A percentile compares a stretch with the other conserved stretches of the same genome.
Evolutionary conservation across 2,888 invertebrate species (phyloP).

Genomic region (Venusia cambrica): DNA sequence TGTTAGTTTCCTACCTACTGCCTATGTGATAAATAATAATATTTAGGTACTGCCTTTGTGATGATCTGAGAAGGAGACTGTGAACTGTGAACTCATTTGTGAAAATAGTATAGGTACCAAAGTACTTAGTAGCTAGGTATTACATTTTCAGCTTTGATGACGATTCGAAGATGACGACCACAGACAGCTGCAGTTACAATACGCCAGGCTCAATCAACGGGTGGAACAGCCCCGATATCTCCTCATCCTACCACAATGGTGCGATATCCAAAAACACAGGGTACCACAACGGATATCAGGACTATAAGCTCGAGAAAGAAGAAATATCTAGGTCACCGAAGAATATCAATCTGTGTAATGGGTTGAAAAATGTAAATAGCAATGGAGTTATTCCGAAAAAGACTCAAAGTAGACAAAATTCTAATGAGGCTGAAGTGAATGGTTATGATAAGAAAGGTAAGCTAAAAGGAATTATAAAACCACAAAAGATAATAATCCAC

Average conservation of each 20-base stretch:
- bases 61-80: no score
- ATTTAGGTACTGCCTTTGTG: no score
- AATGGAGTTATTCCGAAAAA: constrained; percentile 68
- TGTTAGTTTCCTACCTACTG: no score
- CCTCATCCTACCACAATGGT: constrained; percentile 66
- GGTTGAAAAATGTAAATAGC: constrained; percentile 68
- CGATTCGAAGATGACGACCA: constrained; percentile 82
- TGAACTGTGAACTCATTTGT: no score
- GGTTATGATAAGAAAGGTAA: constrained; percentile 65
- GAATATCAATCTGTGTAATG: constrained; percentile 69
- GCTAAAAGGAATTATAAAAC: no score
- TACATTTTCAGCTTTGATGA: constrained; percentile 69
- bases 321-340: constrained; percentile 53
- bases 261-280: constrained; percentile 64
- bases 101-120: no score
- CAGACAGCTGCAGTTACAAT: constrained; percentile 80
- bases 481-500: no score
- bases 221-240: constrained; percentile 77
- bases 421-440: constrained; percentile 61
- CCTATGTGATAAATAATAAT: no score
- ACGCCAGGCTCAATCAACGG: constrained; percentile 80
- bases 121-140: no score
- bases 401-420: constrained; percentile 61
- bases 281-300: constrained; percentile 67
- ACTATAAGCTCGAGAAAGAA: constrained; percentile 47